Base-by-base conservation (phyloP, 2,888 invertebrate genomes). In the Steinernema hermaphroditum region DNA sequence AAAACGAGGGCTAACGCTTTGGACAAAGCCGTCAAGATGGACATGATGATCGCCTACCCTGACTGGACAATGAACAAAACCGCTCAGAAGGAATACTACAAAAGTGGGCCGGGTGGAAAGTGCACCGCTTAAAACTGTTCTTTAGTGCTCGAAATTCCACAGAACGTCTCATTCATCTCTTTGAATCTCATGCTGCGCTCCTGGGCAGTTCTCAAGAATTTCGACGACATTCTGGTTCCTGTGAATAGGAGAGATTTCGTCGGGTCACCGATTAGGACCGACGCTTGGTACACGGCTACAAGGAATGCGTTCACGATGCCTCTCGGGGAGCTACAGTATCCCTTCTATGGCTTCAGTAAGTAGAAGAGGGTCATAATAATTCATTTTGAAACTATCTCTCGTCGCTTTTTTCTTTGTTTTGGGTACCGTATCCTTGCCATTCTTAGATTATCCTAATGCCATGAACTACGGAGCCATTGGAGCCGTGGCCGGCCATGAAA, bases 401-500 rank as follows among this genome's bases (percentile, higher is more conserved):
- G n/a, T n/a, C n/a, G n/a, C 24, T 4, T 24, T 27, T 27, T 54
- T 24, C 8, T 54, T 6, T 16, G n/a, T n/a, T n/a, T n/a, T n/a
- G n/a, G n/a, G n/a, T n/a, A n/a, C n/a, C n/a, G n/a, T n/a, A n/a
- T n/a, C n/a, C n/a, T n/a, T n/a, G n/a, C n/a, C n/a, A n/a, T n/a
- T n/a, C n/a, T n/a, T n/a, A 54, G 69, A 72, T n/a, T 76, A 29
- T 24, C 72, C 68, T 0, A 69, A 49, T 12, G 41, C 77, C 0
- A 76, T 77, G 14, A 82, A 75, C 27, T 85, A 78, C 50, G 85
- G 83, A 62, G 82, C 81, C 77, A 80, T 82, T 24, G 85, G 85
- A 8, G 83, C 82, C 22, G 80, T 85, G 12, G 80, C 85, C 34
- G 85, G 85, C 2, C 85, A 85, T 69, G 85, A 85, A 34, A 70